Base-by-base conservation (phyloP, 2,888 invertebrate genomes). In the Ectemnius continuus region DNA sequence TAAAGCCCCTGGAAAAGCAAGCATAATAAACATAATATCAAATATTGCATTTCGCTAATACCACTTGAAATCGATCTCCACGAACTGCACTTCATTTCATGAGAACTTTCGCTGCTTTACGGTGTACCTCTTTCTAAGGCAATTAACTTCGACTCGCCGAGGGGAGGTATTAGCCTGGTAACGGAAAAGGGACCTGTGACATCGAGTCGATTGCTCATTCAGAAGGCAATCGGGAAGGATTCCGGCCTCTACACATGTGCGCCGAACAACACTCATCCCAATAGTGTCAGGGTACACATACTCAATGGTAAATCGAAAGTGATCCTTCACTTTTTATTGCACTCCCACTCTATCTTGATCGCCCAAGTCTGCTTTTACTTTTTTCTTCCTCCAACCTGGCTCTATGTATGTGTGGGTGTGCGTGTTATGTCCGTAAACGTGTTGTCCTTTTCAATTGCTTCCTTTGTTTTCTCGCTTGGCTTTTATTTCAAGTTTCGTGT, bases 71-170 rank as follows among this genome's bases (percentile, higher is more conserved):
- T 23, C 36, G 5, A 67, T n/a, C 28, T 14, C 36, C 11, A 59
- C 28, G 61, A 47, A 61, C 57, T 65, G 26, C 46, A 64, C 18
- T 47, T 52, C 57, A 52, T 45, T 61, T 52, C 57, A 60, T 66
- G 20, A 4, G 46, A 56, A 61, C 65, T 69, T 73, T 79, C 36
- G 11, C 36, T 36, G 11, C 36, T 36, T 36, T 36, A 36, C 36
- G 36, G 1, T 36, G 4, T 36, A 36, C 69, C 80, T 81, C 81
- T 78, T 83, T 91, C 91, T 81, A 93, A 96, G 94, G 94, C 95
- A 88, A 97, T 97, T 93, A 97, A 96, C 92, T 97, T 97, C 91
- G 97, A 97, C 92, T 97, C 97, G 70, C 96, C 96, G 47, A 94
- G 97, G 65, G 97, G 97, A 59, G 97, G 97, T 57, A 96, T 97